Evolutionary conservation across 2,797 vertebrate genomes (phyloP), one percentile per base, ranked within the genome.

Genomic region (Cichlasoma orientale): DNA sequence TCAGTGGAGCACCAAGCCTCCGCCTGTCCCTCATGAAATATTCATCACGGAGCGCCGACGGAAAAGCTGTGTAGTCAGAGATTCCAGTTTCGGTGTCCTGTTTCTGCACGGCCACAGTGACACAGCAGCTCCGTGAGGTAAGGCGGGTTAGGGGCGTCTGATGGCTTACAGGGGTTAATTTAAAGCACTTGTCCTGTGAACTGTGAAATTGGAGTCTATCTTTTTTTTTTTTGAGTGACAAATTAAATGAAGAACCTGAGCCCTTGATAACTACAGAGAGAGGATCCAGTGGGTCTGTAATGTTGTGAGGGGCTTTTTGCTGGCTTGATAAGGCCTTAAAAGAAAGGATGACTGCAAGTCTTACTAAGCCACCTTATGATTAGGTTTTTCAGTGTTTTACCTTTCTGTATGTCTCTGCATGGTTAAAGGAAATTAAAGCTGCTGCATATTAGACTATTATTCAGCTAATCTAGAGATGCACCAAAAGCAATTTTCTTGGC

Each of bases 61-160:
- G 94, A 93, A 93, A 94, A 93, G 87, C 90, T 50, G 88, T 94
- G 94, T 93, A 85, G 91, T 95, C 94, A 95, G 81, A 94, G 90
- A 87, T 92, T 95, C 93, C 83, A 82, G 82, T 86, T 71, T 66
- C 23, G 29, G 91, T 89, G 90, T 93, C 89, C 73, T 33, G 90
- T 93, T 92, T 78, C 91, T 72, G 75, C 12, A 10, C 3, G 16
- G 80, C 87, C 54, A 77, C 70, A 58, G 85, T 92, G 90, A 91
- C 87, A 88, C 74, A 90, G 90, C 86, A 85, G 81, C 82, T 77
- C 33, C 8, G 54, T 14, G 77, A 78, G 73, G 56, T 69, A n/a
- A 53, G 58, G 54, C 19, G 68, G 79, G 58, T 44, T 1, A 36
- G 82, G 77, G 82, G 84, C 78, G 91, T 87, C 63, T 53, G 14